Conservation (phyloP, 2,888 invertebrate species). For the Oasisia sp. region DNA sequence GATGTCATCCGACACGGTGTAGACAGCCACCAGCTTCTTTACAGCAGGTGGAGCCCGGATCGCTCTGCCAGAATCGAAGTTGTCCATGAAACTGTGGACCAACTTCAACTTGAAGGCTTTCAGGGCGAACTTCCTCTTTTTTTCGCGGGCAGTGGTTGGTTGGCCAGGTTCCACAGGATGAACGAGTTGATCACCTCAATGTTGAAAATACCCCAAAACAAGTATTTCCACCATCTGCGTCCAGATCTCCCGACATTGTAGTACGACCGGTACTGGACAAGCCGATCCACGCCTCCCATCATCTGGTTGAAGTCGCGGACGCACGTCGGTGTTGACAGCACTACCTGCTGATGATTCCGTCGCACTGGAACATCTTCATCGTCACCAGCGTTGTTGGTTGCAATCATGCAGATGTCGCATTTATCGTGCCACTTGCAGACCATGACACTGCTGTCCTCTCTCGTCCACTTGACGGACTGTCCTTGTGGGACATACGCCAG, state of each 20-base stretch:
- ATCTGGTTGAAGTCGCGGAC: conserved; percentile 25
- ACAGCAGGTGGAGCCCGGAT: not conserved
- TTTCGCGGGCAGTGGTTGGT: not conserved
- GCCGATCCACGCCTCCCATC: conserved; percentile 33
- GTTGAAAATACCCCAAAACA: conserved; percentile 31
- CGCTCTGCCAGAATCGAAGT: not conserved
- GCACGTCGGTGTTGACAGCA: conserved; percentile 8
- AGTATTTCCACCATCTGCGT: conserved; percentile 30
- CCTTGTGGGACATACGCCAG: not conserved
- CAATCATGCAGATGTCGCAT: no score
- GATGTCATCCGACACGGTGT: not conserved
- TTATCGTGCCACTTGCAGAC: not conserved
- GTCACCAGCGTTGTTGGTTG: not conserved
- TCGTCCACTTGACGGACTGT: not conserved
- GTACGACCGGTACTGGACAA: conserved; percentile 33
- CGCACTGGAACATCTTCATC: not conserved
- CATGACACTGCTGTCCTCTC: not conserved
- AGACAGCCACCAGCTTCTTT: not conserved
- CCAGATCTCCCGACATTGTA: conserved; percentile 33
- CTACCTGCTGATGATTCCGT: not conserved
- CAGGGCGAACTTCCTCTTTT: not conserved
- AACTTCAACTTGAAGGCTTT: not conserved
- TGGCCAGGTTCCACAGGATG: conserved; percentile 24
- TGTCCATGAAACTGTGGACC: not conserved
- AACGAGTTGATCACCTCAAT: conserved; percentile 30